phyloP scores from a whole-genome alignment of 1,140 invertebrate species.

The Ladona fulva region DNA sequence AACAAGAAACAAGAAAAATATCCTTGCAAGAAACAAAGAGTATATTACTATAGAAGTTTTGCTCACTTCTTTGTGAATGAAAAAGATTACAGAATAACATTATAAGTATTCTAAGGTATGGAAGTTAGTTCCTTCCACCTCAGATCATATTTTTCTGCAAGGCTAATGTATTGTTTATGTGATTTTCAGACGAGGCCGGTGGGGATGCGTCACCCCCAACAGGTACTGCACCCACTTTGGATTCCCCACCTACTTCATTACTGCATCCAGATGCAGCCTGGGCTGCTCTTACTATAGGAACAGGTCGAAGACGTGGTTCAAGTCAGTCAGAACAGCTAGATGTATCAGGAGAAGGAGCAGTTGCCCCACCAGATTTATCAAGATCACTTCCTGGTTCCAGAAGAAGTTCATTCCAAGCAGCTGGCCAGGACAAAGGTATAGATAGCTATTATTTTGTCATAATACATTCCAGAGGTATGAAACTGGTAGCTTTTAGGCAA shows the following conservation, averaged over 20 bases:
- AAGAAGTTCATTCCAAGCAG: slow-evolving; percentile 65
- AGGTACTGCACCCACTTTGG: neutral
- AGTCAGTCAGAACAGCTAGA: slow-evolving; percentile 76
- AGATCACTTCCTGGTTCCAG: slow-evolving; percentile 72
- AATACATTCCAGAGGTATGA: too few relatives aligned
- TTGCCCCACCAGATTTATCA: slow-evolving; percentile 74
- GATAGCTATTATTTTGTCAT: too few relatives aligned
- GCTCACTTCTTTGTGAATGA: too few relatives aligned
- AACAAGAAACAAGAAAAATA: too few relatives aligned
- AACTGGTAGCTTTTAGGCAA: too few relatives aligned
- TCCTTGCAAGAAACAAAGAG: too few relatives aligned
- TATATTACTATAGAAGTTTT: too few relatives aligned
- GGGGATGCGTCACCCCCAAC: neutral
- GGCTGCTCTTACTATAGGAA: slow-evolving; percentile 43
- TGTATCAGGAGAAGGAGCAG: slow-evolving; percentile 60
- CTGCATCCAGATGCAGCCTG: slow-evolving; percentile 76
- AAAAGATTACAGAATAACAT: too few relatives aligned
- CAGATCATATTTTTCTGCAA: neutral
- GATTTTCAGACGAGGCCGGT: neutral
- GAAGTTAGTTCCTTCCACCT: too few relatives aligned
- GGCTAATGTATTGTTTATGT: neutral
- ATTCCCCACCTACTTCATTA: neutral
- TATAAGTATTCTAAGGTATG: too few relatives aligned
- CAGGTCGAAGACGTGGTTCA: slow-evolving; percentile 60
- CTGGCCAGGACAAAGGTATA: slow-evolving; percentile 20